Percentiles rank a stretch among this genome's conserved stretches.
Evolutionary conservation across 1,140 invertebrate genomes (phyloP).

Genomic region (Bombus superbus): DNA sequence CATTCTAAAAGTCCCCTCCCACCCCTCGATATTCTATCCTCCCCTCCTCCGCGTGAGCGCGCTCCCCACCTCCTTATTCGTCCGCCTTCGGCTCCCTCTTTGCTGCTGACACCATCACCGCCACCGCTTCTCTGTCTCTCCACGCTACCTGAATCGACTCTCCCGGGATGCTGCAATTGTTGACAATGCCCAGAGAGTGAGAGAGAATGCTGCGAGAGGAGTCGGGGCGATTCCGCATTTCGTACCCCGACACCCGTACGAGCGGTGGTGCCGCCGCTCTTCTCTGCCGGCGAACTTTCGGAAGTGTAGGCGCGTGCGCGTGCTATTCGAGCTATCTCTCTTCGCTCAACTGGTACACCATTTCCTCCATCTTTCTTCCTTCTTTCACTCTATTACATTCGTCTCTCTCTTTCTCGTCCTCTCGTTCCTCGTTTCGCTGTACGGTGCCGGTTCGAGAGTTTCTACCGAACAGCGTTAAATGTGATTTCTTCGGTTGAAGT

Average conservation of each 20-base stretch:
- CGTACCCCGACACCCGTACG: constrained; percentile 72
- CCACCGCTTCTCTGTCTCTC: constrained; percentile 63
- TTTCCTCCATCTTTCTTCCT: background rate
- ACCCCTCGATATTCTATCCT: background rate
- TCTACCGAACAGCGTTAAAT: constrained; percentile 39
- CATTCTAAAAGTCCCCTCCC: background rate
- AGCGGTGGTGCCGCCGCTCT: constrained; percentile 53
- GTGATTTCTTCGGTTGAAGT: constrained; percentile 41
- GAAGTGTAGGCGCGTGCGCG: constrained; percentile 61
- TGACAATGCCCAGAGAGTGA: constrained; percentile 73
- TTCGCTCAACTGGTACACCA: background rate
- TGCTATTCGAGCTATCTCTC: background rate
- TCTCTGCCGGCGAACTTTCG: constrained; percentile 18
- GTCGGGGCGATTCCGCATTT: constrained; percentile 73
- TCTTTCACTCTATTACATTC: background rate
- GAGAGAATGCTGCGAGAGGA: constrained; percentile 57
- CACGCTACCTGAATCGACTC: constrained; percentile 73
- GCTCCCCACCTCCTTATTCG: constrained; percentile 29
- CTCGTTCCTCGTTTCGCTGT: background rate
- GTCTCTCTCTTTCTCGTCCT: background rate
- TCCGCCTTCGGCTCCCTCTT: constrained; percentile 62
- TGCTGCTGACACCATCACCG: constrained; percentile 47
- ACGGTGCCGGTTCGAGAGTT: constrained; percentile 32
- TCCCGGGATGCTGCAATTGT: constrained; percentile 79
- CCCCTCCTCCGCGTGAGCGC: background rate